Base-by-base conservation (phyloP, 1,140 invertebrate species). In the Lasaia peninsularis region DNA sequence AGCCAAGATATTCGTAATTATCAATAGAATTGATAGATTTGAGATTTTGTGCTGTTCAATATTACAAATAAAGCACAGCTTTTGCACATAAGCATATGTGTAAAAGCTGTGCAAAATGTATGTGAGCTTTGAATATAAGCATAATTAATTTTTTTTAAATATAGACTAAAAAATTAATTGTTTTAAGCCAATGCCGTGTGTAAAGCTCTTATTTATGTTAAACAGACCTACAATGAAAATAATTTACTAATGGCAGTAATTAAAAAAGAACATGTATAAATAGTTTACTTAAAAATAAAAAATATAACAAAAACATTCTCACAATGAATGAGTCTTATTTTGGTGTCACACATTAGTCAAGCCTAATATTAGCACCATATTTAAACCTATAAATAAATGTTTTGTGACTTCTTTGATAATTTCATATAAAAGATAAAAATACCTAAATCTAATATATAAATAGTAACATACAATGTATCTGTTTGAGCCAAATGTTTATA, bases 361-460 rank as follows among this genome's bases (percentile, higher is more conserved):
- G 80, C 80, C 83, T 86, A 84, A 86, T 72, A 86, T 88, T 88
- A 88, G 86, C 86, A 88, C 86, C 86, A 83, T 70, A 44, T 84
- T 80, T 78, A 78, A 82, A 80, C 86, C 86, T 86, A 86, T 75
- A 84, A 83, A 83, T 86, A 83, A 80, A 74, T 73, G 71, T 73
- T 87, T 88, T 88, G 86, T 88, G 86, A 88, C 86, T 86, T 82
- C 73, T 69, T 81, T 80, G 81, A 86, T 75, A 80, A 80, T 86
- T 86, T 84, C 73, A 74, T 88, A 85, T 71, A 85, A 88, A 86
- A 85, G 80, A 81, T 88, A 86, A 85, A 83, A 88, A 86, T 86
- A 82, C 80, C 83, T 88, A 88, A 86, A 69, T 73, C 85, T 88
- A 88, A 79, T 80, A 75, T 81, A 88, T 86, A 86, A 88, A 88